Base-by-base conservation (phyloP, 1,140 invertebrate genomes). In the Harpegnathos saltator region DNA sequence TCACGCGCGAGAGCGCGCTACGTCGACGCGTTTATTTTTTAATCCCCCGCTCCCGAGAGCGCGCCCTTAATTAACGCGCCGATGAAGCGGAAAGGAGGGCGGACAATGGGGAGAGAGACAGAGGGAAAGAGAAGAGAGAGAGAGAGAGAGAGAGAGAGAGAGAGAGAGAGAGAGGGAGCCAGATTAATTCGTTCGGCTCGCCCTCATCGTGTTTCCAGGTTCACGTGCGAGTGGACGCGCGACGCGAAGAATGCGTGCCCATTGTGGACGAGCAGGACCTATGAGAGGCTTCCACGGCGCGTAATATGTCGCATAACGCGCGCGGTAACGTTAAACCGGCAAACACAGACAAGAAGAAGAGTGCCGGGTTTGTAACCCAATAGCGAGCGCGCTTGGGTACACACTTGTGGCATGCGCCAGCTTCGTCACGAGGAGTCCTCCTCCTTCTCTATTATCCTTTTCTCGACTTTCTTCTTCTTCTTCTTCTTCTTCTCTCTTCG, bases 321-420 rank as follows among this genome's bases (percentile, higher is more conserved):
- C 68, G 73, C 65, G 63, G 89, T 92, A 92, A 92, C 82, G 81
- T 86, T 91, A 92, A 86, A 91, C 89, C 85, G 52, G 12, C 50
- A 48, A 54, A 84, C 56, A 56, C 56, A 56, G 71, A 68, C 82
- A 86, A 69, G 83, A 85, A 59, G 84, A 82, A 85, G 71, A 91
- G 82, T 66, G 68, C 75, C 84, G 86, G 80, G 88, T 86, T 44
- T 91, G 91, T 91, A 93, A 92, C 85, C 86, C 82, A 92, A 93
- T 92, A 92, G 89, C 84, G 89, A 89, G 82, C 84, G 78, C 87
- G 89, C 82, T 82, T 88, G 89, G 89, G 38, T 44, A 44, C 91
- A 92, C 92, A 93, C 91, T 93, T 92, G 91, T 91, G 91, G 92
- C 92, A 93, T 93, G 92, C 91, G 90, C 91, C 90, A 90, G 85